These are phyloP conservation scores for Leptonema lineaticorne DNA, from an alignment of 1,140 invertebrate species.

Conservation along the genomic window DNA sequence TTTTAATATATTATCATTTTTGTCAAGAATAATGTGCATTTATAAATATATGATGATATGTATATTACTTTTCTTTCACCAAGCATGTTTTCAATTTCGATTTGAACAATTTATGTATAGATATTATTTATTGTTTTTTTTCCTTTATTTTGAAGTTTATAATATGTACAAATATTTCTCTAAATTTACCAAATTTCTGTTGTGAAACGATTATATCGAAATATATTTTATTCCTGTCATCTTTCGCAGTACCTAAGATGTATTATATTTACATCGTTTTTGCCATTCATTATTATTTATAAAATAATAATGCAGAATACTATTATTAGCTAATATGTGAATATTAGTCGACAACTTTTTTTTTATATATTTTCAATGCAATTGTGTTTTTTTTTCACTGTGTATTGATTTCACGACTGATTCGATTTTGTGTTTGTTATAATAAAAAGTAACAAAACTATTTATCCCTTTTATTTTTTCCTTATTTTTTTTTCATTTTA, in stretches of 20 bases:
- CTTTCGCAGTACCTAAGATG: background rate
- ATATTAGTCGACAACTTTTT: background rate
- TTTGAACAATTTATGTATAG: no score
- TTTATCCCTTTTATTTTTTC: conserved; percentile 1
- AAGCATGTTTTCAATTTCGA: conserved; percentile 26
- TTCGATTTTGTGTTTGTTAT: conserved; percentile 30
- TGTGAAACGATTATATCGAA: no score
- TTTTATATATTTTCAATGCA: background rate
- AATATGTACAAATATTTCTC: no score
- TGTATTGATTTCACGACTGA: conserved; percentile 28
- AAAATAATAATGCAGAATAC: no score
- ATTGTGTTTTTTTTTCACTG: conserved; percentile 4
- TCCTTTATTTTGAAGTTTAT: no score
- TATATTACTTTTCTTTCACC: conserved; percentile 16
- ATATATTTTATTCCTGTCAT: no score
- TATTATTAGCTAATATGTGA: no score
- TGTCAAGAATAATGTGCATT: conserved; percentile 8
- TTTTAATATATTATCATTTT: background rate
- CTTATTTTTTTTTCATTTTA: no score
- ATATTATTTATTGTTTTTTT: no score
- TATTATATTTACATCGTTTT: background rate
- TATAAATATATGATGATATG: no score
- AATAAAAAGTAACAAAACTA: conserved; percentile 25
- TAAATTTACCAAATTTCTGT: no score
- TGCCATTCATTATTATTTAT: background rate